Conservation (phyloP, 2,888 invertebrate species). For the Carterocephalus palaemon region DNA sequence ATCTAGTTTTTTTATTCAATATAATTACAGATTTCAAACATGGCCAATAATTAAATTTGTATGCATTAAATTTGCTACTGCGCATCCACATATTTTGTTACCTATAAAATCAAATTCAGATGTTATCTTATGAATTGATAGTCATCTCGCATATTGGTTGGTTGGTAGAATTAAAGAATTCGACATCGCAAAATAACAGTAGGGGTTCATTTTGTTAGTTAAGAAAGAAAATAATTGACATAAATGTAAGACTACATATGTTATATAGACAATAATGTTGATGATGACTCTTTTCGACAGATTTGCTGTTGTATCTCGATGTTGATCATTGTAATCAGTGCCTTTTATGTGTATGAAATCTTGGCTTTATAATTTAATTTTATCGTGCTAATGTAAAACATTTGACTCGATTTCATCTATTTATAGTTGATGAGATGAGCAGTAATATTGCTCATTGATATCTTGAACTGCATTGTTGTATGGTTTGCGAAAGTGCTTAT, state of each 20-base stretch:
- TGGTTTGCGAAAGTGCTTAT: slow-evolving; percentile 27
- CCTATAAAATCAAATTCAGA: not conserved
- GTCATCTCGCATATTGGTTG: slow-evolving; percentile 11
- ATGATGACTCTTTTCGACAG: slow-evolving; percentile 20
- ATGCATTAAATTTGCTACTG: not conserved
- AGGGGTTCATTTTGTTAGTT: slow-evolving; percentile 10
- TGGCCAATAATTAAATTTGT: not conserved
- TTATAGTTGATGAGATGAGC: slow-evolving; percentile 33
- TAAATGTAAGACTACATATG: slow-evolving; percentile 15
- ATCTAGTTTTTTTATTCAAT: too few relatives aligned
- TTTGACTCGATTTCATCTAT: slow-evolving; percentile 33
- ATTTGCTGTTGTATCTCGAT: slow-evolving; percentile 21
- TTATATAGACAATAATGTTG: slow-evolving; percentile 25
- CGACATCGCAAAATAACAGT: slow-evolving; percentile 2
- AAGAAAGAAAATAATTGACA: slow-evolving; percentile 16
- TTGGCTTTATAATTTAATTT: slow-evolving; percentile 30
- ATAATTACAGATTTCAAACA: not conserved
- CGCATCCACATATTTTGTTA: slow-evolving; percentile 4
- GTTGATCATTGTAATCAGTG: slow-evolving; percentile 40
- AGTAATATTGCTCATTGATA: slow-evolving; percentile 14
- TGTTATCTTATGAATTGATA: slow-evolving; percentile 12
- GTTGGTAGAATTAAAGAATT: not conserved
- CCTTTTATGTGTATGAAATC: slow-evolving; percentile 45
- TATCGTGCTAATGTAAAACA: slow-evolving; percentile 35
- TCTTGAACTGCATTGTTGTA: slow-evolving; percentile 14